Conservation (phyloP, 2,888 invertebrate genomes). For the Drosophila niveifrons region DNA sequence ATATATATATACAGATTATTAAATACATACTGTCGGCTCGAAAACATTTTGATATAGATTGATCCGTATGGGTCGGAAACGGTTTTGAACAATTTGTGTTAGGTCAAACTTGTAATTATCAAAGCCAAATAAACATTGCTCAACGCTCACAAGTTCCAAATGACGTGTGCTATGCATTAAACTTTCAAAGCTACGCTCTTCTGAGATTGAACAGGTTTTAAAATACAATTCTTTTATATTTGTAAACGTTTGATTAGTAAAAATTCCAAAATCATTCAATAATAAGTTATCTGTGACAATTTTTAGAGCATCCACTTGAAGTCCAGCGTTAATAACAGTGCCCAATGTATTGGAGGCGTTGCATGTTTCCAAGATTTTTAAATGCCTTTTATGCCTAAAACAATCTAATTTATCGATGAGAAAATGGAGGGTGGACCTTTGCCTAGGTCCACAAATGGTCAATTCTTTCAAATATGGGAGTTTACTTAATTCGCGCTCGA, state of each 20-base stretch:
- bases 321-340: conserved; percentile 17
- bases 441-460: conserved; percentile 23
- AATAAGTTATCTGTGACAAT: conserved; percentile 50
- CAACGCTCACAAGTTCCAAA: conserved; percentile 50
- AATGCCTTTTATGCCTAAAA: conserved; percentile 5
- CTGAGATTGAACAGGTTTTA: conserved; percentile 39
- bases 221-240: conserved; percentile 48
- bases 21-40: conserved; percentile 26
- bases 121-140: conserved; percentile 53
- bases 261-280: conserved; percentile 17
- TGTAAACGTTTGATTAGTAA: conserved; percentile 12
- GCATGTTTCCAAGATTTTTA: conserved; percentile 34
- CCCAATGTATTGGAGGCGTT: conserved; percentile 10
- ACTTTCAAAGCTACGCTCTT: conserved; percentile 16
- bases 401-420: conserved; percentile 26
- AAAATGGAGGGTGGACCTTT: conserved; percentile 4
- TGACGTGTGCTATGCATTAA: conserved; percentile 33
- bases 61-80: conserved; percentile 27
- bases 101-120: conserved; percentile 43
- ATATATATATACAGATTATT: not conserved
- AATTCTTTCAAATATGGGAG: conserved; percentile 46
- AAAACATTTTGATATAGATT: conserved; percentile 45
- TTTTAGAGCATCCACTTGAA: conserved; percentile 47
- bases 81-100: conserved; percentile 26
- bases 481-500: conserved; percentile 34